Conservation (phyloP, 2,113 vertebrate species). For the Pseudopodoces humilis region DNA sequence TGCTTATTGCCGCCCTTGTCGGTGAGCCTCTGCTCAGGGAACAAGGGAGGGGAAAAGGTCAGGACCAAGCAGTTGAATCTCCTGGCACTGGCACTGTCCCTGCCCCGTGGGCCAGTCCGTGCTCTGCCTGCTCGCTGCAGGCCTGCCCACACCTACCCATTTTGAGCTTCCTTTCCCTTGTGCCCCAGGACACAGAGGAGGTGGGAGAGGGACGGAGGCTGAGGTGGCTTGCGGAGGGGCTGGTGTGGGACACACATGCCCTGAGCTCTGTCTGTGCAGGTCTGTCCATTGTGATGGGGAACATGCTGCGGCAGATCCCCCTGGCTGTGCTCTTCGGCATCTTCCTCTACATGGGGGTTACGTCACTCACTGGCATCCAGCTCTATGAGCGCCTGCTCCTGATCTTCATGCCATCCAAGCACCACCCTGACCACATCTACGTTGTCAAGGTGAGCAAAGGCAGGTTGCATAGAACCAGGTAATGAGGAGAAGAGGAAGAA, state of each 20-base stretch:
- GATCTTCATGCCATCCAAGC: constrained; percentile 94
- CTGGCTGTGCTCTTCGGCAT: constrained; percentile 96
- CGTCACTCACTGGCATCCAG: constrained; percentile 94
- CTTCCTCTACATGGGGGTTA: constrained; percentile 98
- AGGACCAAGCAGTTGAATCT: neutral
- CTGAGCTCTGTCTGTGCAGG: constrained; percentile 75
- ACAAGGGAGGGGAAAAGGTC: neutral
- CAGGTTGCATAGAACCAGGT: neutral
- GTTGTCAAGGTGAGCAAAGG: constrained; percentile 87
- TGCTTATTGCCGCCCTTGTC: constrained; percentile 88
- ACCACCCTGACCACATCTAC: constrained; percentile 95
- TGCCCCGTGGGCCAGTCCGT: neutral
- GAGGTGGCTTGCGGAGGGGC: neutral
- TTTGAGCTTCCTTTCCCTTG: neutral
- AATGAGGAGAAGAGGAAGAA: neutral
- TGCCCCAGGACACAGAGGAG: neutral
- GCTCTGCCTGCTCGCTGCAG: neutral
- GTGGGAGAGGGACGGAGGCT: fast-evolving
- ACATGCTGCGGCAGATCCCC: constrained; percentile 90
- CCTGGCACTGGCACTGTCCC: neutral
- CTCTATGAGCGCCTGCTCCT: constrained; percentile 94
- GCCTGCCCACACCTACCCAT: neutral
- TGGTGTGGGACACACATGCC: neutral
- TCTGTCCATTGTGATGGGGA: constrained; percentile 95
- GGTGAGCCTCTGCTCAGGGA: constrained; percentile 77